Base-by-base conservation (phyloP, 2,113 vertebrate species). In the Passer montanus region DNA sequence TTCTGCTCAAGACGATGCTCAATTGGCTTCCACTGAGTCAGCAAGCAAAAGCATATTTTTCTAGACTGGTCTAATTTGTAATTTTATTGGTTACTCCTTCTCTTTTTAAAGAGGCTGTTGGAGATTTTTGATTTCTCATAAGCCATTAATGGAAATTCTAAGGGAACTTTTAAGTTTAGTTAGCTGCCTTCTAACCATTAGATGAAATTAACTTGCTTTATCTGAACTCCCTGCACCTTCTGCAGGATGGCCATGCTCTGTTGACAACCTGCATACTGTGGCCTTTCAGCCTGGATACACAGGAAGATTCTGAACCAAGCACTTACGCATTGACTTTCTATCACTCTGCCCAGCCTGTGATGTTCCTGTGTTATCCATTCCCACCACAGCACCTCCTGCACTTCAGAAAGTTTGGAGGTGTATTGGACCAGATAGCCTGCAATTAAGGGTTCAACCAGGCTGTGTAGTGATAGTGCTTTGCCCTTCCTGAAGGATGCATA, bases 1-100 rank as follows among this genome's bases (percentile, higher is more conserved):
- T 94, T 91, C 77, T 89, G 53, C 31, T 82, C n/a, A 89, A 74
- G 69, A 92, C n/a, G 21, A 67, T 87, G 84, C 76, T 84, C 64
- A 24, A 0, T 44, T 93, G 67, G 50, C 78, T 91, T 87, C 59
- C 55, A 76, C 30, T 5, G 8, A 75, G 19, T 85, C 62, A 73
- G 78, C 53, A 70, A 72, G 53, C 23, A 85, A 87, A 93, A 39
- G 17, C 5, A 1, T 55, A 55, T 90, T 88, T 93, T 64, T 72
- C 52, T 55, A 39, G 39, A 55, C 22, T n/a, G 52, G 44, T 75
- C 24, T 88, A 22, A 44, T 68, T 68, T 64, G 44, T 66, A 27
- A 73, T 90, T 90, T 92, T 47, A 60, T 73, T 39, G 16, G 63
- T 75, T 78, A 37, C 3, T 85, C 39, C 28, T 33, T 79, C 7